These are phyloP conservation scores for Tetranychus truncatus DNA, from an alignment of 2,888 invertebrate genomes.

Conservation along the genomic window DNA sequence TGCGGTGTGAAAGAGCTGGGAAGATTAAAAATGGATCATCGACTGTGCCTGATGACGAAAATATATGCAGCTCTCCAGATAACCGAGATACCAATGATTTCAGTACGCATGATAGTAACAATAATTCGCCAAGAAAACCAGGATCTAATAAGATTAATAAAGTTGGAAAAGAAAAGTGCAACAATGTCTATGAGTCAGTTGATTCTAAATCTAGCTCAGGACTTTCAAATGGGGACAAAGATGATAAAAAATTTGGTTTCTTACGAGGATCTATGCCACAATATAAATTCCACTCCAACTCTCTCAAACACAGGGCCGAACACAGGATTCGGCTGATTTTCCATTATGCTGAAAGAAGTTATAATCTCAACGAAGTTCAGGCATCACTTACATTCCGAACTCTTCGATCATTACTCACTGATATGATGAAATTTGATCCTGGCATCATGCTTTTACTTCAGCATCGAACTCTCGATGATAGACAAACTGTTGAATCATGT, in stretches of 20 bases:
- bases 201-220: neutral
- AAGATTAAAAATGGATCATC: neutral
- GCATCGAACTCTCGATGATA: neutral
- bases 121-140: neutral
- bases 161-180: too few species aligned
- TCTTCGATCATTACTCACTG: neutral
- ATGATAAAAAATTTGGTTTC: neutral
- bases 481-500: neutral
- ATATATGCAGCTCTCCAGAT: neutral
- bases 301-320: neutral
- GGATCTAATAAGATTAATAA: too few species aligned
- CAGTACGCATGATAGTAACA: neutral
- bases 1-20: neutral
- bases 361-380: neutral
- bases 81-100: too few species aligned
- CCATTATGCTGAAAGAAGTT: neutral
- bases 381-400: neutral
- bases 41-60: neutral
- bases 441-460: neutral
- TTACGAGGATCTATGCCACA: neutral
- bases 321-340: neutral
- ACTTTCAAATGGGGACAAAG: neutral
- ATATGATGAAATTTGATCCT: neutral
- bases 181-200: neutral
- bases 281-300: neutral